Evolutionary conservation across 2,888 invertebrate species (phyloP).

Genomic region (Lasioglossum villosulum): DNA sequence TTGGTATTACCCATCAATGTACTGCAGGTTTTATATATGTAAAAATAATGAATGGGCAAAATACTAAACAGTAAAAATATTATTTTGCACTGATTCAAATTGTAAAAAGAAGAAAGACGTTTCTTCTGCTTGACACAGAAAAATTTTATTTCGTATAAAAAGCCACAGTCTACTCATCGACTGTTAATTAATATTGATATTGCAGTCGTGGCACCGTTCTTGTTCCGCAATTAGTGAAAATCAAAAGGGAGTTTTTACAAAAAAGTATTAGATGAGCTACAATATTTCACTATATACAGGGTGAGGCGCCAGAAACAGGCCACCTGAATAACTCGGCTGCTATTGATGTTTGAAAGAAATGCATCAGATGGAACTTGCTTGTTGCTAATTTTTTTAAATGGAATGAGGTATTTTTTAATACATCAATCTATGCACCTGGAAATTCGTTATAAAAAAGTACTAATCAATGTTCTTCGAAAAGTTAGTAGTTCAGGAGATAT

Average conservation of each 20-base stretch:
- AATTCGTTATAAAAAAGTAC: too few species aligned
- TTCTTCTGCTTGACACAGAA: neutral
- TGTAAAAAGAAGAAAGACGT: neutral
- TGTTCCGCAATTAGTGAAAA: neutral
- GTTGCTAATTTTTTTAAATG: too few species aligned
- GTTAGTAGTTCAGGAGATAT: too few species aligned
- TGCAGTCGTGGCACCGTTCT: neutral
- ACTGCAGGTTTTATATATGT: neutral
- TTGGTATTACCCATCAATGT: neutral
- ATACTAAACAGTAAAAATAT: neutral
- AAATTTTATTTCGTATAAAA: neutral
- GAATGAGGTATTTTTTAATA: too few species aligned
- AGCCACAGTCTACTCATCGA: too few species aligned
- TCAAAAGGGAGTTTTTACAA: neutral
- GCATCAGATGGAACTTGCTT: too few species aligned
- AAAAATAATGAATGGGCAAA: neutral
- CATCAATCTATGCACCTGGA: too few species aligned
- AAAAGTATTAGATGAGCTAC: neutral
- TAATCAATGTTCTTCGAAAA: too few species aligned
- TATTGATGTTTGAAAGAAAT: too few species aligned
- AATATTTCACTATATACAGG: too few species aligned
- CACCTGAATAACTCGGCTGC: too few species aligned
- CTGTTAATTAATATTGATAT: neutral
- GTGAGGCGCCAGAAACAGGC: too few species aligned
- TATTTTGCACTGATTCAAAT: slow-evolving; percentile 3